Evolutionary conservation across 2,888 invertebrate genomes (phyloP).

Genomic region (Mylabris sibirica): DNA sequence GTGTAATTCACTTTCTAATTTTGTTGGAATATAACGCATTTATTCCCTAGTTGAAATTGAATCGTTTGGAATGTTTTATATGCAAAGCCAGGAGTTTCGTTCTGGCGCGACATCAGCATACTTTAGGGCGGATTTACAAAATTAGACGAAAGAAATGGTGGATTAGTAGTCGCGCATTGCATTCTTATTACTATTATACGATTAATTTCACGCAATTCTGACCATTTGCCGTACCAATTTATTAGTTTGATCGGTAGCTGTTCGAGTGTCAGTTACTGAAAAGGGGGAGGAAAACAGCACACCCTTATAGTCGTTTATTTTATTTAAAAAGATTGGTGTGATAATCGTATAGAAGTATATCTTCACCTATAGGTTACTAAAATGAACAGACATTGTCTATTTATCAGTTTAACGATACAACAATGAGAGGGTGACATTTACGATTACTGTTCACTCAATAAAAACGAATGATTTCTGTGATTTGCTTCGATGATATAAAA

Average conservation of each 20-base stretch:
- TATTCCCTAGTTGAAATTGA: slow-evolving; percentile 51
- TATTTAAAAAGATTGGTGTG: not conserved
- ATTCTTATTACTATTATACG: slow-evolving; percentile 49
- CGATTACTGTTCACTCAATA: not conserved
- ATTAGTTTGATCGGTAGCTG: slow-evolving; percentile 40
- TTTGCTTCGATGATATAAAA: not conserved
- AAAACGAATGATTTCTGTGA: not conserved
- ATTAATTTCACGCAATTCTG: slow-evolving; percentile 58
- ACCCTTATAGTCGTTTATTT: slow-evolving; percentile 24
- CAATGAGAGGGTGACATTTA: not conserved
- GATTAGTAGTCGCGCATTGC: slow-evolving; percentile 59
- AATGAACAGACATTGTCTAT: slow-evolving; percentile 1
- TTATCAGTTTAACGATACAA: slow-evolving; percentile 2
- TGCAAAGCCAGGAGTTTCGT: slow-evolving; percentile 56
- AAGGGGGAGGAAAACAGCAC: not conserved
- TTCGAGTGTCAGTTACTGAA: slow-evolving; percentile 21
- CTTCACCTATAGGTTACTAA: slow-evolving; percentile 3
- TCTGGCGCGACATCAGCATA: not conserved
- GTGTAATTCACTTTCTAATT: slow-evolving; percentile 31
- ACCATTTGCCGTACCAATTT: slow-evolving; percentile 54
- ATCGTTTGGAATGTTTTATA: slow-evolving; percentile 56
- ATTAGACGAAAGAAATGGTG: slow-evolving; percentile 60
- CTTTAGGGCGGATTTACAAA: slow-evolving; percentile 45
- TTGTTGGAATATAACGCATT: slow-evolving; percentile 39
- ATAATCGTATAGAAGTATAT: not conserved